These are phyloP conservation scores for Aurelia aurita DNA, from an alignment of 30 jellyfish, hydroid and myxozoan species.

Conservation along the genomic window DNA sequence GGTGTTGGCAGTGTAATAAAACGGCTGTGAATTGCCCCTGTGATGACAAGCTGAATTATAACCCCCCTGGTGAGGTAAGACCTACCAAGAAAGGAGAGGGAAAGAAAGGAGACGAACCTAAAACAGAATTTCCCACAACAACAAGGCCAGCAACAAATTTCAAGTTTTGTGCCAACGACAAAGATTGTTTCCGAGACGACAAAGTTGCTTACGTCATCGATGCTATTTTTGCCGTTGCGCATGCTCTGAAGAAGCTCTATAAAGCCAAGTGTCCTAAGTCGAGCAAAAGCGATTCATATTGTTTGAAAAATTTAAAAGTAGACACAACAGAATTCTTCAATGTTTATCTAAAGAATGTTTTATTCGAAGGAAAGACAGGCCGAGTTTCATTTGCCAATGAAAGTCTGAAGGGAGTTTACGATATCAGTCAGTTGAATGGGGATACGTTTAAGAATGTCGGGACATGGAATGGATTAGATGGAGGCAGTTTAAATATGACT, in stretches of 20 bases:
- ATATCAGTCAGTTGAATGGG: slow-evolving; percentile 34
- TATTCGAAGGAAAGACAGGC: slow-evolving; percentile 76
- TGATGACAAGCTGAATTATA: too few relatives aligned
- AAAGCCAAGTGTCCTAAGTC: slow-evolving; percentile 34
- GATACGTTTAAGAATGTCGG: slow-evolving; percentile 71
- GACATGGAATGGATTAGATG: slow-evolving; percentile 72
- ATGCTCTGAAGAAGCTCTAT: slow-evolving; percentile 66
- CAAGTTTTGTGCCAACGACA: slow-evolving; percentile 50
- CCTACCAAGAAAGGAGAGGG: neutral
- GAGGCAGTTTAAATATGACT: slow-evolving; percentile 50
- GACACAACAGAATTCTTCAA: slow-evolving; percentile 45
- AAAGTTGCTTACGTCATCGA: slow-evolving; percentile 82
- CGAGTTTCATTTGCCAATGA: slow-evolving; percentile 56
- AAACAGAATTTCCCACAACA: slow-evolving; percentile 15
- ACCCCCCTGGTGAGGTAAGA: too few relatives aligned
- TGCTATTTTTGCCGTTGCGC: slow-evolving; percentile 88
- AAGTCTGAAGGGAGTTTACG: slow-evolving; percentile 69
- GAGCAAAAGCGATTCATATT: slow-evolving; percentile 16
- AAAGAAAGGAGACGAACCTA: neutral
- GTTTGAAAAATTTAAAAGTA: slow-evolving; percentile 21
- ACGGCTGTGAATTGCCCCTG: slow-evolving; percentile 1
- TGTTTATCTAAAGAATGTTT: slow-evolving; percentile 59
- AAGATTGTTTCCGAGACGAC: slow-evolving; percentile 79
- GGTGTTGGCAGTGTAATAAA: slow-evolving; percentile 65
- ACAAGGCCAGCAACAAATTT: too few relatives aligned